Evolutionary conservation across 2,797 vertebrate species (phyloP), one percentile per base, ranked within the genome.

Genomic region (Myoxocephalus aenaeus): DNA sequence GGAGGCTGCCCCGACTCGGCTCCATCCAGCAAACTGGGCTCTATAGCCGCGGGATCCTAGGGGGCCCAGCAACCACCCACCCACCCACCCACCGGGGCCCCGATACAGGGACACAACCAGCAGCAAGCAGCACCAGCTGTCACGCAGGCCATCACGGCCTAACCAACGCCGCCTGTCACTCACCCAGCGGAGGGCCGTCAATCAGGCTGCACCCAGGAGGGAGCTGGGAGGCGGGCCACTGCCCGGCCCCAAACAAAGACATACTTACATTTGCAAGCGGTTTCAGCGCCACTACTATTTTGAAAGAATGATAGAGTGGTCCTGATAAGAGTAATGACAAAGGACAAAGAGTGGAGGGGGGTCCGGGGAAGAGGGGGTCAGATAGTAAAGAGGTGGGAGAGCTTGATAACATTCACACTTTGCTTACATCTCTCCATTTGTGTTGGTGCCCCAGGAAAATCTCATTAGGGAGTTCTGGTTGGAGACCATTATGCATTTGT

Each of bases 311-410:
- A 95, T 93, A 92, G 93, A 95, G 93, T 94, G 92, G 86, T 48
- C 51, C 93, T 94, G 95, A 96, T 96, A 95, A 95, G 91, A 90
- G 90, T 77, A 85, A 90, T 92, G 93, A 95, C 94, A 94, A 94
- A 93, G 89, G 86, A 90, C 88, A 85, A 89, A 89, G 91, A 83
- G 79, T 82, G 85, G 85, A 78, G 58, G 85, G 86, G 77, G 89
- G 87, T 90, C 85, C 82, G 86, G 79, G 61, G 73, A 32, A 80
- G 74, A 65, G 73, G 83, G 86, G 89, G 87, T 70, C 78, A 89
- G 89, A 93, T 90, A 90, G 89, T 80, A 66, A 74, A 84, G 91
- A 91, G 93, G 94, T 94, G 93, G 92, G 91, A 93, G 73, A 83
- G 86, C 87, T 91, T 94, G 94, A 95, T 95, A 95, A 94, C 92